Base-by-base conservation (phyloP, 2,888 invertebrate species). In the Allacma fusca region DNA sequence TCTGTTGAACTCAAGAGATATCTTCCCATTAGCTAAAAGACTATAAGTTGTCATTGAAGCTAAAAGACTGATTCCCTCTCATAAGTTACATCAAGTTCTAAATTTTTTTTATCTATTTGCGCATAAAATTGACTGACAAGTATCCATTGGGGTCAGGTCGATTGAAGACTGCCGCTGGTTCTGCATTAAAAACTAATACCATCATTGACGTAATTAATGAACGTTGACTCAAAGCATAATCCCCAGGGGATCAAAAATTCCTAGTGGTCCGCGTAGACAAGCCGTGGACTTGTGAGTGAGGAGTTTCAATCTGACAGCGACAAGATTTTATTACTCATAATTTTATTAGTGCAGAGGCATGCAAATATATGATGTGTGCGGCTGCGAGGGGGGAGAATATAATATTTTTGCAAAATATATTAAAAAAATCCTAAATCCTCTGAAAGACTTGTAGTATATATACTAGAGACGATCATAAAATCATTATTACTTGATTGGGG, bases 91-190 rank as follows among this genome's bases (percentile, higher is more conserved):
- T 50, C n/a, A n/a, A n/a, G n/a, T n/a, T n/a, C n/a, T n/a, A n/a
- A n/a, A 50, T 50, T 19, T 50, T 50, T 50, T 50, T 50, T 50
- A 50, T 50, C 50, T 50, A 50, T 50, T 50, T 50, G 50, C 50
- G 50, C 50, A 50, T 16, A 50, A 50, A 50, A 50, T 50, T 50
- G 50, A 50, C 50, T 50, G 50, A 50, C 50, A 50, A 50, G 50
- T 50, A 50, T 50, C 50, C 50, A 50, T 50, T 50, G 50, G 50
- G 19, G 5, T 50, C 50, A 50, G 50, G 50, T 50, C 50, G 50
- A 50, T 50, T 50, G 50, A 50, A 50, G 50, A 50, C 50, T 50
- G 50, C 50, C 50, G 50, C 50, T 50, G 16, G n/a, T n/a, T 50
- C 2, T 12, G 50, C 50, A 50, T 50, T 50, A 50, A 50, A 50